These are phyloP conservation scores for Troides aeacus DNA, from an alignment of 2,888 invertebrate species.

Conservation along the genomic window DNA sequence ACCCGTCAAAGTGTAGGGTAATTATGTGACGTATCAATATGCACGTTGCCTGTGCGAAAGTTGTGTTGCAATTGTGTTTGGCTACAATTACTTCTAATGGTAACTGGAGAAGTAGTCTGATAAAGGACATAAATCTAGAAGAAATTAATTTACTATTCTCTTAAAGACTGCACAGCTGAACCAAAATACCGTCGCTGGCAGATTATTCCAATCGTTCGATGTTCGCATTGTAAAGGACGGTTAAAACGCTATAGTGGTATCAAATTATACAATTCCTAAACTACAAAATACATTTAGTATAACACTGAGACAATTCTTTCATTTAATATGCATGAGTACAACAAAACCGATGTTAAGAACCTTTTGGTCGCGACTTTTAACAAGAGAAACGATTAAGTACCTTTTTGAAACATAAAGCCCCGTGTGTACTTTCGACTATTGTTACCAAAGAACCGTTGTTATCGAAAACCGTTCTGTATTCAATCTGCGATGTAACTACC, in stretches of 20 bases:
- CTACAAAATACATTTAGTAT: no score
- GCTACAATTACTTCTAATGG: no score
- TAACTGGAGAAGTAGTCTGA: no score
- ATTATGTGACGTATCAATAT: not conserved
- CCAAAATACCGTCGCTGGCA: no score
- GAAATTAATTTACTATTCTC: no score
- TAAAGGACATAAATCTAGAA: no score
- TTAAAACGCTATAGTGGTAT: no score
- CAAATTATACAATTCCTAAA: no score
- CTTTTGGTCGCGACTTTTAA: not conserved
- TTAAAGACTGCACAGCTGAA: no score
- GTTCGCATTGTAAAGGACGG: no score
- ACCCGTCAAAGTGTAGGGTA: not conserved
- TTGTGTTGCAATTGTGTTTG: no score
- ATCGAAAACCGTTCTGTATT: conserved; percentile 15
- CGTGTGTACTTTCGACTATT: not conserved
- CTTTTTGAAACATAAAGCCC: not conserved
- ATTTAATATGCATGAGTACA: not conserved
- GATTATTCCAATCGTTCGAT: no score
- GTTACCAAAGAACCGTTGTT: conserved; percentile 9
- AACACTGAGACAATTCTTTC: not conserved
- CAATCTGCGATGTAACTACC: conserved; percentile 12
- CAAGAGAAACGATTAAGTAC: not conserved
- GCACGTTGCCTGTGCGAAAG: not conserved
- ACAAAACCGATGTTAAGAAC: not conserved